Evolutionary conservation across 2,888 invertebrate genomes (phyloP).

Genomic region (Antheraea assamensis): DNA sequence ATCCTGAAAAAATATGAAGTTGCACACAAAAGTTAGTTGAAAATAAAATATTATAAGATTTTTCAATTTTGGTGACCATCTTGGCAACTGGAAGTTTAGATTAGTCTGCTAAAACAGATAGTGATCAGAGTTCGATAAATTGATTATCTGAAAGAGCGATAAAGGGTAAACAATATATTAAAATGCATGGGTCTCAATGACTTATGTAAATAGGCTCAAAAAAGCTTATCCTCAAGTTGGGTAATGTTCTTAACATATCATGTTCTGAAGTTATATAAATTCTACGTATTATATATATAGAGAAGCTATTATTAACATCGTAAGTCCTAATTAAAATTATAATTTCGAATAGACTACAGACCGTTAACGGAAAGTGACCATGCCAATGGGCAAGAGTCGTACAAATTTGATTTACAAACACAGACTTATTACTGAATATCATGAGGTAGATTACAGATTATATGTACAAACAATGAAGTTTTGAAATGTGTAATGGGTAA

Average conservation of each 20-base stretch:
- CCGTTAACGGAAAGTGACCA: too few species aligned
- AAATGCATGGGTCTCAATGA: background rate
- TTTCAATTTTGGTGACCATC: background rate
- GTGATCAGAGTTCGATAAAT: background rate
- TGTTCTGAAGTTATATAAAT: background rate
- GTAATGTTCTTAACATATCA: background rate
- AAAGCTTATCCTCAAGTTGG: background rate
- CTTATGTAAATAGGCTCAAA: background rate
- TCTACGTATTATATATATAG: background rate
- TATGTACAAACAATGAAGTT: background rate
- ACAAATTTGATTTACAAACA: too few species aligned
- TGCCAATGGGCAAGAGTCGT: too few species aligned
- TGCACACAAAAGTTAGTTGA: too few species aligned
- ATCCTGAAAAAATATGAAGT: too few species aligned
- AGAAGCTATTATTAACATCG: background rate
- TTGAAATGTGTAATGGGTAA: background rate
- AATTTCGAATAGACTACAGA: too few species aligned
- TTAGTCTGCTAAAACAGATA: background rate
- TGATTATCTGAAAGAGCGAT: background rate
- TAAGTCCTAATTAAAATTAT: too few species aligned
- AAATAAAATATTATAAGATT: too few species aligned
- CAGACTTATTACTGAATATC: too few species aligned
- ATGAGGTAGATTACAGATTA: too few species aligned
- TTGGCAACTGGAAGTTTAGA: background rate
- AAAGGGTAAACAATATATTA: background rate